Evolutionary conservation across 2,113 vertebrate species (phyloP).

Genomic region (Hyla sarda): DNA sequence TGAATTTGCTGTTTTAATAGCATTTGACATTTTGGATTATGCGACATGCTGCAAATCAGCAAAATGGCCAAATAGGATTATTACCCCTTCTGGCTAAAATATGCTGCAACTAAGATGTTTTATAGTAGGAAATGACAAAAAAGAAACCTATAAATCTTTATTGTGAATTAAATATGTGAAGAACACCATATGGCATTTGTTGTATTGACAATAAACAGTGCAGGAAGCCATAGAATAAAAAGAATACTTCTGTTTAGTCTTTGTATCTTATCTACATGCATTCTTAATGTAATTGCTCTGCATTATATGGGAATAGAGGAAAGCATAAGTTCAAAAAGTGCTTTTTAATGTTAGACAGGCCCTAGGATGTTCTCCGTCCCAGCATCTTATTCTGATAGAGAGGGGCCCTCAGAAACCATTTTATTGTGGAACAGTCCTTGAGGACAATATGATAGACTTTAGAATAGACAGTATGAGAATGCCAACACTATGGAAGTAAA

Average conservation of each 20-base stretch:
- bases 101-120: constrained; percentile 29
- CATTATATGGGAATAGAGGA: background rate
- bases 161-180: constrained; percentile 33
- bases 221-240: constrained; percentile 15
- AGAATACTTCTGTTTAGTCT: background rate
- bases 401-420: background rate
- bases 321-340: background rate
- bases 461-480: too few relatives aligned
- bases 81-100: constrained; percentile 47
- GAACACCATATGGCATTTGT: constrained; percentile 52
- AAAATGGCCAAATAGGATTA: constrained; percentile 45
- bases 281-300: constrained; percentile 5
- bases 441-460: too few relatives aligned
- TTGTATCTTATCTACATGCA: background rate
- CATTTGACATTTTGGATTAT: constrained; percentile 50
- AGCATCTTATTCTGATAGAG: background rate
- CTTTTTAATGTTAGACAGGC: background rate
- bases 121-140: constrained; percentile 15
- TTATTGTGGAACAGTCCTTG: background rate
- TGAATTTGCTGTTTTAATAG: constrained; percentile 39
- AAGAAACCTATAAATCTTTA: constrained; percentile 40
- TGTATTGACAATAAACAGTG: constrained; percentile 38
- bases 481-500: too few relatives aligned
- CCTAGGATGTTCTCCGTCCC: background rate
- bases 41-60: constrained; percentile 39